Evolutionary conservation across 2,888 invertebrate genomes (phyloP).

Genomic region (Raillietiella orientalis): DNA sequence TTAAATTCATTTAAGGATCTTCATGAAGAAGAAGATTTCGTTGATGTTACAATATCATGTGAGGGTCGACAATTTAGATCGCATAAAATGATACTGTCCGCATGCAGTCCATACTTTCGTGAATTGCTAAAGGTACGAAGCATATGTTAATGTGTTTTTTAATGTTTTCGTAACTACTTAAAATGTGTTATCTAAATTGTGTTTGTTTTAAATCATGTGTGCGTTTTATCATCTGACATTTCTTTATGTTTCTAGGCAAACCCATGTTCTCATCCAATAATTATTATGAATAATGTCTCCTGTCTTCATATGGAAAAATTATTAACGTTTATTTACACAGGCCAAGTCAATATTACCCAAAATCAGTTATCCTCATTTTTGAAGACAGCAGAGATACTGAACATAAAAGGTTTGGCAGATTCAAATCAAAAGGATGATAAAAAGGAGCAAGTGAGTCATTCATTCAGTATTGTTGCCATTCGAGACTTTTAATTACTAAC

Average conservation of each 20-base stretch:
- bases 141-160: no score
- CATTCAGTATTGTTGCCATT: no score
- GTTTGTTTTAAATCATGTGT: no score
- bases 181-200: no score
- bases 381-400: neutral
- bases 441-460: no score
- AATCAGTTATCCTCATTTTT: neutral
- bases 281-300: neutral
- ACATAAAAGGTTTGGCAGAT: neutral
- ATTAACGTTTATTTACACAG: neutral
- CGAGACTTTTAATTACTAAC: no score
- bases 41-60: no score
- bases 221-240: no score
- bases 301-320: neutral
- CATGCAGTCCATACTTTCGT: neutral
- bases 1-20: neutral
- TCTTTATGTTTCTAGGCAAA: neutral
- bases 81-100: conserved; percentile 1
- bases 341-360: neutral
- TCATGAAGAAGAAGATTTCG: no score
- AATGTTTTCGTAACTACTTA: no score
- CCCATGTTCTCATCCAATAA: neutral
- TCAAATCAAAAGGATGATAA: no score
- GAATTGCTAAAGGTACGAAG: neutral
- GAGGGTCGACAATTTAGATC: neutral